phyloP scores from a whole-genome alignment of 2,888 invertebrate genomes.

The Branchipolynoe longqiensis region DNA sequence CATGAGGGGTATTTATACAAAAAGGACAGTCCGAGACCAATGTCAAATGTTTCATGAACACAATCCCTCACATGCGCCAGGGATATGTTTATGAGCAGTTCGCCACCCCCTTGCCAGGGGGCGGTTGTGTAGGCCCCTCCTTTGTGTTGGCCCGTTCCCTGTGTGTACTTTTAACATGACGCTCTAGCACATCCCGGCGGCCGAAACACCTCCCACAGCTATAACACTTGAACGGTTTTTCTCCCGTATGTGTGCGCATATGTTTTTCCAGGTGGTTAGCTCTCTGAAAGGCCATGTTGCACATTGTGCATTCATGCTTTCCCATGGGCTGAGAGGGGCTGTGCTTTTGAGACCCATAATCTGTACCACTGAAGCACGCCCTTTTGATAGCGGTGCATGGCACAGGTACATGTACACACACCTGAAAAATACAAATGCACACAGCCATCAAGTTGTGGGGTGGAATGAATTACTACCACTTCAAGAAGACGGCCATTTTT shows the following conservation, averaged over 20 bases:
- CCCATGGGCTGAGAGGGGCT: neutral
- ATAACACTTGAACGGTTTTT: neutral
- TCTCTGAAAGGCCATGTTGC: neutral
- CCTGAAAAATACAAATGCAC: slow-evolving; percentile 22
- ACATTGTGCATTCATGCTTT: neutral
- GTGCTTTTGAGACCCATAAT: neutral
- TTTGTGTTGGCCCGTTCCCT: too few species aligned
- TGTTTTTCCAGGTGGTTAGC: neutral
- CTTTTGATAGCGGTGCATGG: neutral
- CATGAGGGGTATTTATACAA: too few species aligned
- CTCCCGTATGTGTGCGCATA: neutral
- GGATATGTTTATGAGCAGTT: too few species aligned
- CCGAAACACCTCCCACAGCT: neutral
- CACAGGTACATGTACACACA: neutral
- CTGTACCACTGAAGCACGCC: neutral
- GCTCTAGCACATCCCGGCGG: neutral
- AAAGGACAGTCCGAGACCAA: too few species aligned
- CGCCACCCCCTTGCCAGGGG: too few species aligned
- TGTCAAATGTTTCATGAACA: too few species aligned
- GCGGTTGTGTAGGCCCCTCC: too few species aligned
- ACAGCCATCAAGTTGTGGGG: too few species aligned
- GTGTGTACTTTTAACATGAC: slow-evolving; percentile 27
- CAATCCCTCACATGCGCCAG: too few species aligned
- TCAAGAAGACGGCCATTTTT: too few species aligned
- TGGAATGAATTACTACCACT: neutral